phyloP scores from a whole-genome alignment of 2,888 invertebrate species.

The Tetanocera ferruginea region DNA sequence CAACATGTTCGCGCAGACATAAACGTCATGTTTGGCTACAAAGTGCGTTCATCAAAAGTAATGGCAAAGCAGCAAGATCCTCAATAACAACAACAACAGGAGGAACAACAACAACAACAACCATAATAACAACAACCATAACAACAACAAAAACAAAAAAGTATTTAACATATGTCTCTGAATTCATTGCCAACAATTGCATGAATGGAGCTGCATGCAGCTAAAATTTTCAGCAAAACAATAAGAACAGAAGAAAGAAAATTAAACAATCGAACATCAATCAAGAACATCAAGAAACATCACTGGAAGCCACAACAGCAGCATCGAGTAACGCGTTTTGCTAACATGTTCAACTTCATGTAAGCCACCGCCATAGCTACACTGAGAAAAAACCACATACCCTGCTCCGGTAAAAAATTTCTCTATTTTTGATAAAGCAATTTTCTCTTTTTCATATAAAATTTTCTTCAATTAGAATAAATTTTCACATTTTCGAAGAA shows the following conservation, averaged over 20 bases:
- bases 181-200: too few species aligned
- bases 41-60: slow-evolving; percentile 33
- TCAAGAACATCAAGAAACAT: slow-evolving; percentile 59
- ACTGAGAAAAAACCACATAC: too few species aligned
- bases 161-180: too few species aligned
- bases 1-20: slow-evolving; percentile 52
- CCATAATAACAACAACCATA: slow-evolving; percentile 18
- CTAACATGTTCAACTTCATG: slow-evolving; percentile 36
- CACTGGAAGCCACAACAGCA: slow-evolving; percentile 43
- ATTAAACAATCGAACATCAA: slow-evolving; percentile 63
- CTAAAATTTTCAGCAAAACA: background rate
- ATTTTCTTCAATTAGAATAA: too few species aligned
- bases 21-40: slow-evolving; percentile 51
- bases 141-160: background rate
- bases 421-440: too few species aligned
- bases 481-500: too few species aligned
- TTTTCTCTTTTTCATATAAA: too few species aligned
- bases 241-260: slow-evolving; percentile 36
- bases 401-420: too few species aligned
- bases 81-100: slow-evolving; percentile 25
- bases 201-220: too few species aligned
- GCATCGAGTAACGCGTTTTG: too few species aligned
- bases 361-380: too few species aligned
- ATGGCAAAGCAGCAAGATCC: slow-evolving; percentile 4
- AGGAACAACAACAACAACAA: slow-evolving; percentile 22